These are phyloP conservation scores for Phragmatobia fuliginosa DNA, from an alignment of 2,888 invertebrate species.

Conservation along the genomic window DNA sequence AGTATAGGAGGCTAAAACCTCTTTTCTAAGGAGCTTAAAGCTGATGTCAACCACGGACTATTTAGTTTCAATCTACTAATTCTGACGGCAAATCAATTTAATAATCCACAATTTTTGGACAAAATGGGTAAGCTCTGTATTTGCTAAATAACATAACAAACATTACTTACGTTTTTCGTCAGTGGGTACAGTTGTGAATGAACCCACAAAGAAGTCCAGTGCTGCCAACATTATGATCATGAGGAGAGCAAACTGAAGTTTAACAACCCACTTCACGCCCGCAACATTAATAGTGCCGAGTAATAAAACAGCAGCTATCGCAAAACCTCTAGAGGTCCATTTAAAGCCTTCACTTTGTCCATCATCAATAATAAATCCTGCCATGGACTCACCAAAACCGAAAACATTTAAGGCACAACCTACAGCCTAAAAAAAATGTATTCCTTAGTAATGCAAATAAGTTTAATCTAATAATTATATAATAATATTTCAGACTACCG, in stretches of 20 bases:
- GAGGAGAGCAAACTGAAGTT: slow-evolving; percentile 95
- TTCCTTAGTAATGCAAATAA: too few species aligned
- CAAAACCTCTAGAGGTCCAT: slow-evolving; percentile 95
- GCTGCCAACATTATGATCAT: slow-evolving; percentile 95
- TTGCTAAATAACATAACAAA: neutral
- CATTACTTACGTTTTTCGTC: slow-evolving; percentile 78
- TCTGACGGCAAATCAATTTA: neutral
- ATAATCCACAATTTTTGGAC: neutral
- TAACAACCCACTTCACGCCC: slow-evolving; percentile 99
- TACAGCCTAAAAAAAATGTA: slow-evolving; percentile 90
- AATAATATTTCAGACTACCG: too few species aligned
- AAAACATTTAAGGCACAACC: slow-evolving; percentile 98
- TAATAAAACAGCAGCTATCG: slow-evolving; percentile 94
- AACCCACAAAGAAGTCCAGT: slow-evolving; percentile 97
- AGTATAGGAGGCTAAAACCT: too few species aligned
- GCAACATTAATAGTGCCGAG: slow-evolving; percentile 97
- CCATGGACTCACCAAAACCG: slow-evolving; percentile 98
- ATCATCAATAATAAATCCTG: slow-evolving; percentile 91
- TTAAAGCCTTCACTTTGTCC: slow-evolving; percentile 72
- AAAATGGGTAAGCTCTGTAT: neutral
- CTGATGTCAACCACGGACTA: neutral
- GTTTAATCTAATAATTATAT: too few species aligned
- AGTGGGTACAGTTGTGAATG: slow-evolving; percentile 90
- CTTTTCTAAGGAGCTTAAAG: too few species aligned
- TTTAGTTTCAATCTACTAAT: neutral